A percentile compares a stretch with the other conserved stretches of the same genome.
Conservation (phyloP, 1,140 invertebrate species). For the Centruroides vittatus region DNA sequence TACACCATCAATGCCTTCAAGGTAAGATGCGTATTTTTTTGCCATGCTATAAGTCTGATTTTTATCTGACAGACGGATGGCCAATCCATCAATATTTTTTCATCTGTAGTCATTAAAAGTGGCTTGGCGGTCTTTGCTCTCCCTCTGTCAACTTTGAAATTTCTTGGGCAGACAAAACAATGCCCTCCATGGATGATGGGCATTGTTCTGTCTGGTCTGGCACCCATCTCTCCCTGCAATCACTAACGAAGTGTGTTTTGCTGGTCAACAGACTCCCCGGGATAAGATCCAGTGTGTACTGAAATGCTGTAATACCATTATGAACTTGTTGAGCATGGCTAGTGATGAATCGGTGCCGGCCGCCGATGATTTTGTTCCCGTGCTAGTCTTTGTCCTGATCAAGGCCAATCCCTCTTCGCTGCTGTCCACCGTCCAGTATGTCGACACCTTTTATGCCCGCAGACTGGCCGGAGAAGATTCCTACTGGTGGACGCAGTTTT, state of each 20-base stretch:
- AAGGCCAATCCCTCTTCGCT: conserved; percentile 90
- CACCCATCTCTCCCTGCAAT: no score
- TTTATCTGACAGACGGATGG: no score
- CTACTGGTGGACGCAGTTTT: conserved; percentile 98
- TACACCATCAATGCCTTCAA: conserved; percentile 82
- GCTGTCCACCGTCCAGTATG: conserved; percentile 93
- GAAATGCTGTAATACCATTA: conserved; percentile 72
- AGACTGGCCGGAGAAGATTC: conserved; percentile 78
- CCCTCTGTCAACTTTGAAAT: no score
- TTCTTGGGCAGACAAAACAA: no score
- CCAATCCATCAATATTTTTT: no score
- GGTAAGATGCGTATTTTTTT: conserved; percentile 19
- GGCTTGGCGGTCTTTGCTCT: no score
- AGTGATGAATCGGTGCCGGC: conserved; percentile 65
- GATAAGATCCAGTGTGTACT: conserved; percentile 85
- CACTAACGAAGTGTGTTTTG: no score
- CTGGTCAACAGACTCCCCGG: conserved; percentile 47
- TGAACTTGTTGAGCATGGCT: conserved; percentile 75
- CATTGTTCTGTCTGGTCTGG: no score
- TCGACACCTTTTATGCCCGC: conserved; percentile 77
- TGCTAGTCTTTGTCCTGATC: conserved; percentile 90
- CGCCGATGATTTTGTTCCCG: conserved; percentile 93
- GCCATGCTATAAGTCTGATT: no score
- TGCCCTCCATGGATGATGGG: no score
- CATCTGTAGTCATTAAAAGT: no score